These are phyloP conservation scores for Calameuta idolon DNA, from an alignment of 2,888 invertebrate genomes.

Conservation along the genomic window DNA sequence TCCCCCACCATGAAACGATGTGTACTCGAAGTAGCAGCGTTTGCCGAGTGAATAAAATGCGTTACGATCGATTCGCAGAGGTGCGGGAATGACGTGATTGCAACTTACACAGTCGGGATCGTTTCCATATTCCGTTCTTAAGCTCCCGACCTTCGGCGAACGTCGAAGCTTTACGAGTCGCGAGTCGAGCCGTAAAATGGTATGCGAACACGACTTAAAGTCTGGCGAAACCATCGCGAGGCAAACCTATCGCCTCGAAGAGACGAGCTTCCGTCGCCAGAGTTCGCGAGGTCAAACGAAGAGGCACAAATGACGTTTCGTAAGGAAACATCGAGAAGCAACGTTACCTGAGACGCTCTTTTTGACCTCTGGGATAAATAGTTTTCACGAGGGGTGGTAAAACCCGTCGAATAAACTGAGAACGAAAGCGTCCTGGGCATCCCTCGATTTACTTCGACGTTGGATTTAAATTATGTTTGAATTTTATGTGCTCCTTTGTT, in stretches of 20 bases:
- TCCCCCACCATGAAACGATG: not conserved
- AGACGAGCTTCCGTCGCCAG: not conserved
- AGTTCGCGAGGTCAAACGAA: not conserved
- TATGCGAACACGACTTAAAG: not conserved
- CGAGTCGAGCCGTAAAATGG: not conserved
- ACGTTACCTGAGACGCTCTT: not conserved
- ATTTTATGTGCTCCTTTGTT: not conserved
- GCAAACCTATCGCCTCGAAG: no score
- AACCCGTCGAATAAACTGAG: not conserved
- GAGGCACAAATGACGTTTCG: not conserved
- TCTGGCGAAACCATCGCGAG: no score
- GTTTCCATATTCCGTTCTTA: constrained; percentile 19
- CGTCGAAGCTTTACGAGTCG: constrained; percentile 21
- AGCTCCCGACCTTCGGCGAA: constrained; percentile 25
- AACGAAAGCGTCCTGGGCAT: not conserved
- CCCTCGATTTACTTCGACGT: not conserved
- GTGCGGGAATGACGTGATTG: not conserved
- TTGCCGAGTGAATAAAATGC: not conserved
- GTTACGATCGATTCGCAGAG: constrained; percentile 6
- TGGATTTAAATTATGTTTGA: constrained; percentile 1
- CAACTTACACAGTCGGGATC: constrained; percentile 6
- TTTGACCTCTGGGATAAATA: not conserved
- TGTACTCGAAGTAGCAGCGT: constrained; percentile 5
- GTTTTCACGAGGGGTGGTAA: not conserved
- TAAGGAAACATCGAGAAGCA: not conserved